Base-by-base conservation (phyloP, 2,113 vertebrate species). In the Otocyon megalotis region DNA sequence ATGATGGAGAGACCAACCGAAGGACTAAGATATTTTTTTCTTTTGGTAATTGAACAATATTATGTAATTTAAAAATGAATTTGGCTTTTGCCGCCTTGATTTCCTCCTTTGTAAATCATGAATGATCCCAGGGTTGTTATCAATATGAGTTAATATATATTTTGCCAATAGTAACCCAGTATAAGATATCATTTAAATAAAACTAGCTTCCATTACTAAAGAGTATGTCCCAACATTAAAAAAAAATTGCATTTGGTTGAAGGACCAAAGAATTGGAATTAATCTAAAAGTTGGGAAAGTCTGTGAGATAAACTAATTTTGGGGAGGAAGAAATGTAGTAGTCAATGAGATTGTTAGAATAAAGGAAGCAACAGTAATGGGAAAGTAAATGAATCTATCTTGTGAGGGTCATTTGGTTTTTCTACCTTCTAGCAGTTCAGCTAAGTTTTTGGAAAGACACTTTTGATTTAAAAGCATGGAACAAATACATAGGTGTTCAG, bases 91-190 rank as follows among this genome's bases (percentile, higher is more conserved):
- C 76, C 43, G 13, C 77, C 24, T 92, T 84, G 10, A 74, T 60
- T 74, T 82, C 26, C n/a, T 95, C 13, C 30, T 77, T 54, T 90
- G 9, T 63, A 94, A 96, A 87, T 88, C 67, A 77, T 77, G 0
- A 79, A 37, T 81, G 65, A 74, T 72, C 8, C 56, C 22, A 79
- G 53, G 0, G 6, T 69, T 88, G 2, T 88, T 94, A 35, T 79
- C 24, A 24, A 26, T 69, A 50, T 90, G 43, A 83, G 62, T 63
- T 83, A 53, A 22, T 54, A 48, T 32, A 20, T 82, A 94, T 71
- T 83, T 87, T 96, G 43, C 28, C 92, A 79, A 88, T 26, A 90
- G 15, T n/a, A 93, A 95, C 60, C 26, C 62, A 71, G n/a, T 43
- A 17, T 53, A 79, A 58, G 14, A 7, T 72, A 37, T 88, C 87